Evolutionary conservation across 2,797 vertebrate genomes (phyloP), one percentile per base, ranked within the genome.

Genomic region (Sebastes goodei): DNA sequence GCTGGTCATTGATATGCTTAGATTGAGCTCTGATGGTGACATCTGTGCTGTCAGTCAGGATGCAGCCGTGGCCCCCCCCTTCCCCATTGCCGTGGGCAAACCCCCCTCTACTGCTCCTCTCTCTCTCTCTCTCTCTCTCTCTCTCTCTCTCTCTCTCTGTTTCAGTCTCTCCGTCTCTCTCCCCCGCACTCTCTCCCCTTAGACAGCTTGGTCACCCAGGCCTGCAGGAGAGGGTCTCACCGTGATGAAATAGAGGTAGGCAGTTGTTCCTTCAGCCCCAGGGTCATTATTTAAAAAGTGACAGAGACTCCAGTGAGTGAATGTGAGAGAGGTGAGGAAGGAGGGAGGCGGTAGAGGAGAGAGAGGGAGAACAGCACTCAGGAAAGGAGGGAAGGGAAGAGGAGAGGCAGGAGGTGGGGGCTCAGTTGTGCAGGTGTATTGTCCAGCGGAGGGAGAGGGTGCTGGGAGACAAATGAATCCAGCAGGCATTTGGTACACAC

Each of bases 401-500:
- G 71, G 49, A 27, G 79, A 72, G 70, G 46, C 17, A 6, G 29
- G 53, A 42, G 12, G 64, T 1, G 4, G 85, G 75, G 82, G 87
- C 76, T 83, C 76, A 83, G 89, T 92, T 94, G 90, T 96, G 96
- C 96, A 97, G 97, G 96, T 97, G 97, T 96, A 96, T 97, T 96
- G 96, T 97, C 96, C 96, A 96, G 96, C 86, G 96, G 95, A 94
- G 92, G 91, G 92, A 92, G 92, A 93, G 93, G 95, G 96, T 96
- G 96, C 96, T 94, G 88, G 87, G 97, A 99, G 98, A 99, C 98
- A 99, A 99, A 99, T 99, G 98, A 99, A 97, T 97, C 96, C 95
- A 95, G 97, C 97, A 98, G 97, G 97, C 97, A 98, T 98, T 98
- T 97, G 97, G 98, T 97, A 98, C 97, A 98, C 98, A 98, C 97